Evolutionary conservation across 2,113 vertebrate species (phyloP), one percentile per base, ranked within the genome.

Genomic region (Seriola aureovittata): DNA sequence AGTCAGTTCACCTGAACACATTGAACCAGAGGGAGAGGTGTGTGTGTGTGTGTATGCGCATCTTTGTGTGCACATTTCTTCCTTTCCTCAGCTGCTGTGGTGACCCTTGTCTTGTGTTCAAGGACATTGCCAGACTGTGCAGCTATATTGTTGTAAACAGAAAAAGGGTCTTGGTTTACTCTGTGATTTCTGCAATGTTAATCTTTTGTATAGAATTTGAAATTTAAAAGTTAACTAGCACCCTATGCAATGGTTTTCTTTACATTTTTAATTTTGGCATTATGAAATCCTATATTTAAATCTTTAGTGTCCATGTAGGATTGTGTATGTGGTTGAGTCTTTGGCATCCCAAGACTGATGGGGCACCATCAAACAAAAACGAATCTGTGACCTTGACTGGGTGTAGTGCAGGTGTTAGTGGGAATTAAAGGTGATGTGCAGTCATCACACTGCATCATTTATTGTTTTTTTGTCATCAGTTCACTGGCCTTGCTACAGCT

Each of bases 81-180:
- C 57, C 34, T 72, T 16, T 80, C 69, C 64, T 68, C 62, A 70
- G 81, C 87, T 88, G 82, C 72, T 71, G 54, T 21, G 50, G 74
- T 91, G 88, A 90, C 89, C 91, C 86, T 65, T 60, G 38, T 84
- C 82, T 88, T 66, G 64, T 21, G 23, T 50, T 92, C 91, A 94
- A 92, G 85, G 91, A 91, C 92, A 78, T 55, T 64, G 65, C 19
- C 55, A 21, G 54, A 75, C 57, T 81, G 55, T 72, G 64, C 75
- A 76, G 84, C 78, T 64, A 8, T 36, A n/a, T 62, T 40, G 34
- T 68, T 55, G 4, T 14, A 50, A 58, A 64, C 19, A 76, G 36
- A 38, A 48, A 25, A 48, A 55, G 8, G 19, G 3, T 78, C 3
- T 17, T 58, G 3, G 9, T 17, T 36, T n/a, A 0, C 14, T 38